Percentiles rank a stretch among this genome's conserved stretches.
Evolutionary conservation across 2,888 invertebrate genomes (phyloP).

Genomic region (Hydraecia micacea): DNA sequence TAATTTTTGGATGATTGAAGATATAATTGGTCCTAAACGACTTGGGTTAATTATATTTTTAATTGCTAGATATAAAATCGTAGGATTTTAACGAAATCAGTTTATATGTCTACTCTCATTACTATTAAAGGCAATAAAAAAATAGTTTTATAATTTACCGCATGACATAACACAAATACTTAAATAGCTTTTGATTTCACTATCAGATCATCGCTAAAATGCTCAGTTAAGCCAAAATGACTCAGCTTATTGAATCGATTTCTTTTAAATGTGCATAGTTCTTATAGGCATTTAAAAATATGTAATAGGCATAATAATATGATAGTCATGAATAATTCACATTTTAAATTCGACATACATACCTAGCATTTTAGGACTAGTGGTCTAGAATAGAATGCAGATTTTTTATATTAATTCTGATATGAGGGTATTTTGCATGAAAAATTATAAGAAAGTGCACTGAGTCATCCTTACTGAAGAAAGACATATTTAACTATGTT

Average conservation of each 20-base stretch:
- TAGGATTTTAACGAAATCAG: neutral
- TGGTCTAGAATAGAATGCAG: neutral
- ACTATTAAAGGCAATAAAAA: constrained; percentile 14
- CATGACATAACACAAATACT: constrained; percentile 35
- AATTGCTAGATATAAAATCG: neutral
- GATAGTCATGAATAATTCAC: constrained; percentile 1
- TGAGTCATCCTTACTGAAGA: neutral
- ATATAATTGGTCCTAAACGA: constrained; percentile 13
- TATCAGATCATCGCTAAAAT: neutral
- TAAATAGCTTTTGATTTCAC: constrained; percentile 19
- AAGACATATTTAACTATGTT: neutral
- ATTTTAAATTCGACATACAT: neutral
- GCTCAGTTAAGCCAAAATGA: neutral
- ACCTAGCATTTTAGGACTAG: no score
- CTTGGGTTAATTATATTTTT: neutral
- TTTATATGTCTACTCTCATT: neutral
- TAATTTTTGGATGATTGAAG: constrained; percentile 1
- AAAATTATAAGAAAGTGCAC: neutral
- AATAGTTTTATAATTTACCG: constrained; percentile 16
- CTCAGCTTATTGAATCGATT: constrained; percentile 23
- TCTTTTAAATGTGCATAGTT: constrained; percentile 15
- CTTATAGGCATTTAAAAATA: constrained; percentile 6
- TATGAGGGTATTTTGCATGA: neutral
- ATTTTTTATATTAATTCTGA: neutral
- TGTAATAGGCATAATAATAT: constrained; percentile 3